Conservation (phyloP, 1,140 invertebrate genomes). For the Phthorimaea operculella region DNA sequence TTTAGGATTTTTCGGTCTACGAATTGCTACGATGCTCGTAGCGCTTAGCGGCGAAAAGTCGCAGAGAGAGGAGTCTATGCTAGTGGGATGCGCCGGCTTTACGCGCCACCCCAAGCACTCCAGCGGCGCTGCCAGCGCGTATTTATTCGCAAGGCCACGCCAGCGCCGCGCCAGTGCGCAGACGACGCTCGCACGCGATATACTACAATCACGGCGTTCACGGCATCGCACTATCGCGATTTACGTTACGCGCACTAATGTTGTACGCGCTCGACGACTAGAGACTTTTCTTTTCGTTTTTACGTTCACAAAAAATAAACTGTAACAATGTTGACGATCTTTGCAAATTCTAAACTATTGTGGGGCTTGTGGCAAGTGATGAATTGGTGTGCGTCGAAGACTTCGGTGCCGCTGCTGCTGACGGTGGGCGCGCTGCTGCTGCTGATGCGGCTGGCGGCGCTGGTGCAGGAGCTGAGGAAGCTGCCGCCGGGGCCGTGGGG, state of each 20-base stretch:
- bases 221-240: conserved; percentile 35
- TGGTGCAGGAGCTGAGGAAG: conserved; percentile 67
- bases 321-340: conserved; percentile 46
- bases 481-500: conserved; percentile 89
- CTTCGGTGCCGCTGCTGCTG: conserved; percentile 63
- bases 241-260: conserved; percentile 45
- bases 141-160: conserved; percentile 65
- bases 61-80: conserved; percentile 48
- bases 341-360: conserved; percentile 52
- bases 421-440: conserved; percentile 54
- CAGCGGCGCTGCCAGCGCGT: conserved; percentile 24
- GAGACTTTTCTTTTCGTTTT: conserved; percentile 24
- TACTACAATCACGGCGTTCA: conserved; percentile 41
- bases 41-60: conserved; percentile 29
- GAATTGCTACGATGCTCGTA: conserved; percentile 11
- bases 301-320: conserved; percentile 24
- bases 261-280: conserved; percentile 35
- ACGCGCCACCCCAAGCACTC: conserved; percentile 50
- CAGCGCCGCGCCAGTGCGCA: conserved; percentile 60
- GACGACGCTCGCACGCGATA: conserved; percentile 51
- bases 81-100: conserved; percentile 52
- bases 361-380: conserved; percentile 52
- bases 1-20: conserved; percentile 28
- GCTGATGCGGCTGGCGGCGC: conserved; percentile 69
- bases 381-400: conserved; percentile 46